Evolutionary conservation across 23 tunicate genomes (phyloP).

Genomic region (Phallusia fumigata): DNA sequence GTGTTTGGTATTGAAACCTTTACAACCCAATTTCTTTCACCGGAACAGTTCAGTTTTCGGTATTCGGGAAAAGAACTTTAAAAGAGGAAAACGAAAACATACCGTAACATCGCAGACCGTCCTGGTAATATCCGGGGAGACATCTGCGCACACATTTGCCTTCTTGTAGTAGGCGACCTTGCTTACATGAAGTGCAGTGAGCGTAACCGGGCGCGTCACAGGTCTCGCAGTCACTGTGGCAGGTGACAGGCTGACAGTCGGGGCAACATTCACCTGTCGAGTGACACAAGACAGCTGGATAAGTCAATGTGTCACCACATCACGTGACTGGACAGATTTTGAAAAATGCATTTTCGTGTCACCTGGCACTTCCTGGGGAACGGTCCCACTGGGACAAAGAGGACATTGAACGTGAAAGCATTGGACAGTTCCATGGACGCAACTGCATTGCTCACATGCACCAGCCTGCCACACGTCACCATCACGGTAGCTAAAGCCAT

Average conservation of each 20-base stretch:
- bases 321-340: not conserved
- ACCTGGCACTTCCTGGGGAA: slow-evolving; percentile 75
- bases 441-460: slow-evolving; percentile 72
- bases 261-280: slow-evolving; percentile 92
- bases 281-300: not conserved
- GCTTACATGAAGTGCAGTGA: slow-evolving; percentile 72
- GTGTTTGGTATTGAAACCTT: no score
- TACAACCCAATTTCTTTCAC: no score
- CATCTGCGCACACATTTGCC: slow-evolving; percentile 86
- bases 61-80: not conserved
- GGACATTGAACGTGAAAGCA: slow-evolving; percentile 73
- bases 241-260: slow-evolving; percentile 81
- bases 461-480: slow-evolving; percentile 84
- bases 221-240: slow-evolving; percentile 75
- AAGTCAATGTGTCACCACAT: not conserved
- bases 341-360: not conserved
- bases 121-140: slow-evolving; percentile 69
- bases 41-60: no score
- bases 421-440: slow-evolving; percentile 67
- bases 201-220: slow-evolving; percentile 88
- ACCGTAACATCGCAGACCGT: slow-evolving; percentile 43
- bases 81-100: not conserved
- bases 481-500: slow-evolving; percentile 64
- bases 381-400: slow-evolving; percentile 60
- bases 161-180: slow-evolving; percentile 56